Evolutionary conservation across 2,888 invertebrate genomes (phyloP), one percentile per base, ranked within the genome.

Genomic region (Lasioglossum oenotherae): DNA sequence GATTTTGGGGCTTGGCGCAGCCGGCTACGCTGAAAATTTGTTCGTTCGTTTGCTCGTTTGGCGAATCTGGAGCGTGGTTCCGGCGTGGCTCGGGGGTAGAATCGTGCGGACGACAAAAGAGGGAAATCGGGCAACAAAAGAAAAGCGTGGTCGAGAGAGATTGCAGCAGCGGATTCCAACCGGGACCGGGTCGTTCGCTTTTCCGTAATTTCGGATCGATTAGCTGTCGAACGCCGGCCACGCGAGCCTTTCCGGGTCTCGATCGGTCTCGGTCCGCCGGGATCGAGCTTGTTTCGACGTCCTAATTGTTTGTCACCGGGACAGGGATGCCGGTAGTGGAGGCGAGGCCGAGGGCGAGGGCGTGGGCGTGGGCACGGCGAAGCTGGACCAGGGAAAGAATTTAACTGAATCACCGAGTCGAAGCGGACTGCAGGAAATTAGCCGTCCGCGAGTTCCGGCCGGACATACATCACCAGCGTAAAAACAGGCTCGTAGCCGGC

Each of bases 161-260:
- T 73, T 67, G 81, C 71, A 64, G 67, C 16, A 74, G 67, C 6
- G 81, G 74, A 78, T 80, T 74, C 67, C 75, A 38, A 57, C 38
- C 72, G 27, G 64, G 31, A 31, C 38, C 44, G 16, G 41, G 78
- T 69, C 41, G 84, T 60, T 41, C 69, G 73, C 44, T 75, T 78
- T 78, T 84, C 74, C 71, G 79, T 76, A 83, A 83, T 83, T 82
- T 85, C 80, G 74, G 60, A 77, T 85, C 80, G 77, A 76, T 78
- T 76, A 79, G 27, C 82, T 79, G 78, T 82, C 82, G 67, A 38
- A 78, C 76, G 44, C 73, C 82, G 49, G 53, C 74, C 49, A 64
- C 49, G 57, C 46, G 67, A 73, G 77, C 44, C 67, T 81, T 60
- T 84, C 81, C 57, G 35, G 73, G 46, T 35, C 41, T n/a, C 76